Evolutionary conservation across 1,140 invertebrate genomes (phyloP).

Genomic region (Anagrus nilaparvatae): DNA sequence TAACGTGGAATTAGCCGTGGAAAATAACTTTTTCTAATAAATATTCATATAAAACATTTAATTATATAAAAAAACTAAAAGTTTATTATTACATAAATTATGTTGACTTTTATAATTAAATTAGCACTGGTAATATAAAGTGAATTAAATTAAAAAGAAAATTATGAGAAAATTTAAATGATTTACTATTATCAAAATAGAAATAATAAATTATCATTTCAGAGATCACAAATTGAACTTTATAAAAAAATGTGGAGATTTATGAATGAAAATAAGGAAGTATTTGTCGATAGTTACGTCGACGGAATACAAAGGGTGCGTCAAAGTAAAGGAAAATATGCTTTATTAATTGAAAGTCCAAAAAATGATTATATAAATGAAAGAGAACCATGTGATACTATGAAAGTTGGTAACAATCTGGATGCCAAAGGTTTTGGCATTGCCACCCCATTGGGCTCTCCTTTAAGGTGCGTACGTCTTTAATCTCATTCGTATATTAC

Average conservation of each 20-base stretch:
- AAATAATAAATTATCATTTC: slow-evolving; percentile 24
- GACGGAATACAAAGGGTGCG: slow-evolving; percentile 76
- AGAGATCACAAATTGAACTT: slow-evolving; percentile 81
- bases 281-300: slow-evolving; percentile 73
- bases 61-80: too few relatives aligned
- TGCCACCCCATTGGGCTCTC: slow-evolving; percentile 82
- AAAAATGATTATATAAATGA: slow-evolving; percentile 93
- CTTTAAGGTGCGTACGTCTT: slow-evolving; percentile 69
- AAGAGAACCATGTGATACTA: slow-evolving; percentile 86
- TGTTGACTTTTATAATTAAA: too few relatives aligned
- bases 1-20: too few relatives aligned
- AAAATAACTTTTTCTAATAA: too few relatives aligned
- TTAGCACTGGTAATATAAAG: too few relatives aligned
- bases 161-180: too few relatives aligned
- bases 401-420: slow-evolving; percentile 86
- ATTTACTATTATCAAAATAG: too few relatives aligned
- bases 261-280: slow-evolving; percentile 76
- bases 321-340: slow-evolving; percentile 82
- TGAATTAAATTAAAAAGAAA: too few relatives aligned
- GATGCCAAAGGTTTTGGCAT: slow-evolving; percentile 92
- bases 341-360: slow-evolving; percentile 87
- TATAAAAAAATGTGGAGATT: slow-evolving; percentile 95
- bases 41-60: too few relatives aligned
- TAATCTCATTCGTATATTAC: too few relatives aligned
- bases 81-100: too few relatives aligned